Evolutionary conservation across 2,113 vertebrate genomes (phyloP).

Genomic region (Tupaia chinensis): DNA sequence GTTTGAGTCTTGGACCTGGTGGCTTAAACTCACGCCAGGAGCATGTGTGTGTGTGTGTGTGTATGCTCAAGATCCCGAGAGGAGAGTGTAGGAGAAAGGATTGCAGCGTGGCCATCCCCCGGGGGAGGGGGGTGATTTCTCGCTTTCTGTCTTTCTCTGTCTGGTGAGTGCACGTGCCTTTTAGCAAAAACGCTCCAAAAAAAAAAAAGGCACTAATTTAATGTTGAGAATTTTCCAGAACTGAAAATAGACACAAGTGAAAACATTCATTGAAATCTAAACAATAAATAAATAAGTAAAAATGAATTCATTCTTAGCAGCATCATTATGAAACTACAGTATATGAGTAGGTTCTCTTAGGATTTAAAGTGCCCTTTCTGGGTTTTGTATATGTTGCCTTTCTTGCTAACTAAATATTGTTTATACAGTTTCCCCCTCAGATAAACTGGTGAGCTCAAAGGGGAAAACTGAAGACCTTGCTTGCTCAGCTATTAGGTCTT

Average conservation of each 20-base stretch:
- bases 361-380: neutral
- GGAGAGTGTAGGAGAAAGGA: too few relatives aligned
- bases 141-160: too few relatives aligned
- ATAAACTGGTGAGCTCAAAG: neutral
- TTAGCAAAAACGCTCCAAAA: too few relatives aligned
- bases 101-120: too few relatives aligned
- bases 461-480: neutral
- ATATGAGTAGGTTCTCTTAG: neutral
- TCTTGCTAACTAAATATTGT: neutral
- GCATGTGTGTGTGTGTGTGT: too few relatives aligned
- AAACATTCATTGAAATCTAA: neutral
- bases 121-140: too few relatives aligned
- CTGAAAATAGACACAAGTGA: neutral
- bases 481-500: neutral
- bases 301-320: neutral
- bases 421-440: neutral
- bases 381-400: neutral
- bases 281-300: neutral
- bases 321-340: neutral
- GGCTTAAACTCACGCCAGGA: too few relatives aligned
- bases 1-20: too few relatives aligned
- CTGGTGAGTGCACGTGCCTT: too few relatives aligned
- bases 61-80: too few relatives aligned
- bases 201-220: neutral
- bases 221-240: slow-evolving; percentile 39